phyloP scores from a whole-genome alignment of 1,140 invertebrate genomes.

The Aphaenogaster rudis region DNA sequence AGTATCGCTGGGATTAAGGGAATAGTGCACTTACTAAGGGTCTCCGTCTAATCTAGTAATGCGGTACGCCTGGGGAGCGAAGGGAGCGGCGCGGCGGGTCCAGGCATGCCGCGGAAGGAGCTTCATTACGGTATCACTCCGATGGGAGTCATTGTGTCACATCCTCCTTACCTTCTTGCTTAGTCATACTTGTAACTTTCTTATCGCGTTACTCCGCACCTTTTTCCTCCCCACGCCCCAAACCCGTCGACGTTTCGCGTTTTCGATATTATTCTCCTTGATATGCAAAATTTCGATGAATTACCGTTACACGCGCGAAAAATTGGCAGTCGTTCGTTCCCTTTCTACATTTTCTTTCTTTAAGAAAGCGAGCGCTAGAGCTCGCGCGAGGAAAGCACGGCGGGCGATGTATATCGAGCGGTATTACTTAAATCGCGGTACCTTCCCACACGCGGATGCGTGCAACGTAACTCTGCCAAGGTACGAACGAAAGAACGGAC shows the following conservation, averaged over 20 bases:
- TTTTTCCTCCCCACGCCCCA: conserved; percentile 48
- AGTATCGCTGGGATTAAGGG: conserved; percentile 70
- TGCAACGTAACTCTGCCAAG: conserved; percentile 52
- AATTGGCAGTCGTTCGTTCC: background rate
- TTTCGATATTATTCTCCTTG: too few species aligned
- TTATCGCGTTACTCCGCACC: conserved; percentile 65
- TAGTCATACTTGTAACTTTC: conserved; percentile 78
- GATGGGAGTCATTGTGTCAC: conserved; percentile 75
- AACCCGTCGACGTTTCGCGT: background rate
- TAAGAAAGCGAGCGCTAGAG: background rate
- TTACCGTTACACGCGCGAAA: background rate
- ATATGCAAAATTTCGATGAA: background rate
- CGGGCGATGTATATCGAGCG: conserved; percentile 41
- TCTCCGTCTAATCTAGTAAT: conserved; percentile 78
- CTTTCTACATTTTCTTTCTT: background rate
- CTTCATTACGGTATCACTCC: conserved; percentile 76
- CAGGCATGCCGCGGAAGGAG: conserved; percentile 61
- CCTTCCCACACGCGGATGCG: conserved; percentile 64
- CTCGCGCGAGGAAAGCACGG: conserved; percentile 26
- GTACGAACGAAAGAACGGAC: conserved; percentile 59
- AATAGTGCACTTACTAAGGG: conserved; percentile 66
- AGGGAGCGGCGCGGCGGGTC: conserved; percentile 66
- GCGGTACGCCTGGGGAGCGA: conserved; percentile 73
- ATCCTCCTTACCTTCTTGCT: conserved; percentile 75
- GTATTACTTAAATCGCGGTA: conserved; percentile 74